These are phyloP conservation scores for Phyllotis vaccarum DNA, from an alignment of 2,797 vertebrate genomes.

Conservation along the genomic window DNA sequence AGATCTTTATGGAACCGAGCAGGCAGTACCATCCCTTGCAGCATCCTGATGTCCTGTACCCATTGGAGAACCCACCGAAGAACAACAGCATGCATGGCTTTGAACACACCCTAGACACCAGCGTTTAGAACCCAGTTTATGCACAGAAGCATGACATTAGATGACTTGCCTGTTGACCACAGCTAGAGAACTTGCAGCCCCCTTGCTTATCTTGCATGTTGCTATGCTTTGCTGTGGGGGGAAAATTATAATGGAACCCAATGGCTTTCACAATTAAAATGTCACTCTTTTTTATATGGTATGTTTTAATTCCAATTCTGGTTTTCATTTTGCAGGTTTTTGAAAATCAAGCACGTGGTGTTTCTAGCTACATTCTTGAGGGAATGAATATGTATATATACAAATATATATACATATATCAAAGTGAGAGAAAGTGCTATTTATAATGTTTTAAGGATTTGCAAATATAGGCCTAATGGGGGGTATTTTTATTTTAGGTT, in stretches of 20 bases:
- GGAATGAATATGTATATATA: background rate
- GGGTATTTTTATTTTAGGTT: slow-evolving; percentile 7
- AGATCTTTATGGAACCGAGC: slow-evolving; percentile 25
- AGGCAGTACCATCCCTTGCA: background rate
- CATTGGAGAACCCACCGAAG: slow-evolving; percentile 51
- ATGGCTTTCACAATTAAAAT: slow-evolving; percentile 37
- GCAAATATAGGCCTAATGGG: background rate
- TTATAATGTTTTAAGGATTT: slow-evolving; percentile 13
- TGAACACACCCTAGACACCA: slow-evolving; percentile 11
- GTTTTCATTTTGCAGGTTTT: slow-evolving; percentile 53
- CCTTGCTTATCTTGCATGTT: slow-evolving; percentile 67
- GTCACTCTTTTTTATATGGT: slow-evolving; percentile 12
- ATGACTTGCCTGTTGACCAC: slow-evolving; percentile 41
- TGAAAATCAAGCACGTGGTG: slow-evolving; percentile 45
- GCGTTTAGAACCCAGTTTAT: background rate
- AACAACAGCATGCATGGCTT: slow-evolving; percentile 74
- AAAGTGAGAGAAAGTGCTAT: slow-evolving; percentile 24
- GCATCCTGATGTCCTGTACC: slow-evolving; percentile 24
- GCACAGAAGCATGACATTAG: slow-evolving; percentile 47
- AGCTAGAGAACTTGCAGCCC: slow-evolving; percentile 15
- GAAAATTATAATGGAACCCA: background rate
- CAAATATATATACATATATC: background rate
- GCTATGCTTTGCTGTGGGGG: slow-evolving; percentile 72
- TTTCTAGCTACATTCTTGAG: background rate
- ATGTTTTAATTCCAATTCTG: slow-evolving; percentile 11